These are phyloP conservation scores for Orchestes rusci DNA, from an alignment of 2,888 invertebrate genomes.

Conservation along the genomic window DNA sequence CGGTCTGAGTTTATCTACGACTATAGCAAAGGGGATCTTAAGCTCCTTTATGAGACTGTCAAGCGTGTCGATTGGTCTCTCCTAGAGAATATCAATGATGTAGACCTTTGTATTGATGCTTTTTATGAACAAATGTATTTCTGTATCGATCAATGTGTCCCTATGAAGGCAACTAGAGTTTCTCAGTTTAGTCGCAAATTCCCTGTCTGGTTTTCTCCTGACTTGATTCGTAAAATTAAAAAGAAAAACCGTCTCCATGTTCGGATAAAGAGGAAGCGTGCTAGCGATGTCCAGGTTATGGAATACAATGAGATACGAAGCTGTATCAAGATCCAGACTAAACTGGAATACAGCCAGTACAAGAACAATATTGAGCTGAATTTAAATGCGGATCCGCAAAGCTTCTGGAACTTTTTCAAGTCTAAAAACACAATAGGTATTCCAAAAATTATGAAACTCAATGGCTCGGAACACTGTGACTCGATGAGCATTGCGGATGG, in stretches of 20 bases:
- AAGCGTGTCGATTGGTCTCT: background rate
- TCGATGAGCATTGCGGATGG: background rate
- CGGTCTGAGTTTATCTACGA: background rate
- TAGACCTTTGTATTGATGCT: background rate
- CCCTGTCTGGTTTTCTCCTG: background rate
- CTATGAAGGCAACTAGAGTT: background rate
- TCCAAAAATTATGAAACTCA: background rate
- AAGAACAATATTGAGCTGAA: background rate
- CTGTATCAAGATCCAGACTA: background rate
- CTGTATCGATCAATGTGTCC: constrained; percentile 1
- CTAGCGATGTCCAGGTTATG: background rate
- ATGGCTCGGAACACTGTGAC: background rate
- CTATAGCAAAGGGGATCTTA: background rate
- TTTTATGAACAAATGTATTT: constrained; percentile 1
- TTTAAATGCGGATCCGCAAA: background rate
- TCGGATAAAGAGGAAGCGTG: background rate
- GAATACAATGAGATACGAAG: background rate
- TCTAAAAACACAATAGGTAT: background rate
- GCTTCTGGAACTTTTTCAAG: background rate
- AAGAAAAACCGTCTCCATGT: background rate
- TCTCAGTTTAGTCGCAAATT: background rate
- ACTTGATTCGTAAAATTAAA: constrained; percentile 2
- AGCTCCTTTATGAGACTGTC: background rate
- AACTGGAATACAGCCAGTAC: background rate
- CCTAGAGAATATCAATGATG: background rate